phyloP scores from a whole-genome alignment of 2,797 vertebrate species.

The Enteromius trimaculatus region DNA sequence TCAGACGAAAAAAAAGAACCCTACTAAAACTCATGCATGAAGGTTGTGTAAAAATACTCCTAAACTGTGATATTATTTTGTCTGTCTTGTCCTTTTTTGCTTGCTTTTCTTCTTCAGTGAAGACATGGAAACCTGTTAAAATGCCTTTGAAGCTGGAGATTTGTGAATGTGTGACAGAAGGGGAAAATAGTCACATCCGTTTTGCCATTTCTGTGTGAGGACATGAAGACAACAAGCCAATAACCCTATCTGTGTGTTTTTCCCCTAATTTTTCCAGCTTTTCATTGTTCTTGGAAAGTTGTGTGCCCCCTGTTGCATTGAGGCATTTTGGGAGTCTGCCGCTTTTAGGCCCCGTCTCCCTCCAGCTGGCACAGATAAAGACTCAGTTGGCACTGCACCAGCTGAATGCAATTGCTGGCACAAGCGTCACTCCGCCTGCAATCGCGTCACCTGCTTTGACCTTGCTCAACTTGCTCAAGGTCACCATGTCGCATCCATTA shows the following conservation, averaged over 20 bases:
- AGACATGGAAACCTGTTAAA: constrained; percentile 43
- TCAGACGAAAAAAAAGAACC: constrained; percentile 16
- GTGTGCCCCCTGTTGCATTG: constrained; percentile 81
- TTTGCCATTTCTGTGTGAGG: constrained; percentile 53
- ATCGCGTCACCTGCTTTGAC: constrained; percentile 69
- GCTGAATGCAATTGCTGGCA: constrained; percentile 75
- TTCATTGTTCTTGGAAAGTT: constrained; percentile 92
- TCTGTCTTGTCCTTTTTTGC: constrained; percentile 54
- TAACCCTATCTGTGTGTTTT: constrained; percentile 83
- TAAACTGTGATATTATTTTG: constrained; percentile 38
- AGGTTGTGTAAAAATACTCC: constrained; percentile 12
- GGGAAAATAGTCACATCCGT: constrained; percentile 33
- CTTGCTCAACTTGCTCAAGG: constrained; percentile 78
- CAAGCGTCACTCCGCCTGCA: constrained; percentile 70
- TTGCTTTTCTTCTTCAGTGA: constrained; percentile 51
- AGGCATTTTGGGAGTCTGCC: constrained; percentile 73
- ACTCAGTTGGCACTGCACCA: constrained; percentile 83
- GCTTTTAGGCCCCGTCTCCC: constrained; percentile 84
- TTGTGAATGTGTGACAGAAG: constrained; percentile 37
- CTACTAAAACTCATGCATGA: constrained; percentile 42
- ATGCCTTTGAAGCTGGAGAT: constrained; percentile 22
- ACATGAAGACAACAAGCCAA: constrained; percentile 61
- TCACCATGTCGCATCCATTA: constrained; percentile 80
- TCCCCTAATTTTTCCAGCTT: constrained; percentile 84
- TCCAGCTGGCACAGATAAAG: constrained; percentile 87